Evolutionary conservation across 2,888 invertebrate genomes (phyloP).

Genomic region (Phaedon cochleariae): DNA sequence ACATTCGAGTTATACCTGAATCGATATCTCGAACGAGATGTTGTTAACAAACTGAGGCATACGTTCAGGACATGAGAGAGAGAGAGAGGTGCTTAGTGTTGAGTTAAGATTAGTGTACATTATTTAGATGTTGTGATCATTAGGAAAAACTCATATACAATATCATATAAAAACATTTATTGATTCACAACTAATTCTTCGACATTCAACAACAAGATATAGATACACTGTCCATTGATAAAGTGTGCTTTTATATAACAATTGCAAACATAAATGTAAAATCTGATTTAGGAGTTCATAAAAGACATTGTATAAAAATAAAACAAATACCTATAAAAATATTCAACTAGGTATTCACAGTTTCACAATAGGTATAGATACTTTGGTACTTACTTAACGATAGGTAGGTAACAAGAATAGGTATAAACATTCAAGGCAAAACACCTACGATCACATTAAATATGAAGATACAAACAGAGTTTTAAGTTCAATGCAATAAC

Average conservation of each 20-base stretch:
- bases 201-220: not conserved
- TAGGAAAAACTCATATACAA: not conserved
- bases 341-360: not conserved
- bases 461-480: not conserved
- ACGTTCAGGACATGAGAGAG: conserved; percentile 22
- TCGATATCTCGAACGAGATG: conserved; percentile 56
- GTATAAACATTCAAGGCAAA: not conserved
- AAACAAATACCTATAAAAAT: not conserved
- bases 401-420: not conserved
- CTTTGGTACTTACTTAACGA: no score
- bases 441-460: not conserved
- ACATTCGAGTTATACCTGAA: conserved; percentile 66
- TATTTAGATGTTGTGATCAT: conserved; percentile 12
- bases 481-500: not conserved
- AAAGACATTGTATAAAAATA: not conserved
- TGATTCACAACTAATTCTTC: not conserved
- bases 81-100: conserved; percentile 8
- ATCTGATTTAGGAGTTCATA: not conserved
- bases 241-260: not conserved
- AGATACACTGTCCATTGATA: not conserved
- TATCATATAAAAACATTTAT: conserved; percentile 28
- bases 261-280: not conserved
- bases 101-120: conserved; percentile 5
- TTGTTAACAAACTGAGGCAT: conserved; percentile 39
- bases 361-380: no score